phyloP scores from a whole-genome alignment of 1,140 invertebrate genomes.

The Macrosteles quadrilineatus region DNA sequence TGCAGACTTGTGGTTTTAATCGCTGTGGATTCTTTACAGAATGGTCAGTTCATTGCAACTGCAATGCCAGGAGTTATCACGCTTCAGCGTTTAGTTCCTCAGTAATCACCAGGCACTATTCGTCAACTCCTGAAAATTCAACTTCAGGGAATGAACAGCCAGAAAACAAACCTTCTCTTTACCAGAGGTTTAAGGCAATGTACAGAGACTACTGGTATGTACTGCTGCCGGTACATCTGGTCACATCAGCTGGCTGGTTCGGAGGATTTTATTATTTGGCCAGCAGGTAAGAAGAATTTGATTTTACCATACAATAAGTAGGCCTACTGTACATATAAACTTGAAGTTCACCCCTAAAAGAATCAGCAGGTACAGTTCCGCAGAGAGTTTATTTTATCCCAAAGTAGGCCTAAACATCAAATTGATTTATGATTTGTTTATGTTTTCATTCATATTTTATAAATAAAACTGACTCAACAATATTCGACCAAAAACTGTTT shows the following conservation, averaged over 20 bases:
- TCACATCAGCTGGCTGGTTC: conserved; percentile 85
- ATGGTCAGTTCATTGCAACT: too few species aligned
- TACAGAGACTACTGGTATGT: conserved; percentile 95
- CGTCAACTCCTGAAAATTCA: background rate
- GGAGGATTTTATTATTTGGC: conserved; percentile 81
- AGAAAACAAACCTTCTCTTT: conserved; percentile 60
- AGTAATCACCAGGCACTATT: too few species aligned
- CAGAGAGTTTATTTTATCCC: too few species aligned
- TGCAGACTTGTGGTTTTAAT: too few species aligned
- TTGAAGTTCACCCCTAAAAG: conserved; percentile 15
- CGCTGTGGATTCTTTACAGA: too few species aligned
- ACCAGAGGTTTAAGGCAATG: conserved; percentile 87
- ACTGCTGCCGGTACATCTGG: conserved; percentile 83
- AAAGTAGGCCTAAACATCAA: too few species aligned
- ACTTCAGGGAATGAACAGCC: background rate
- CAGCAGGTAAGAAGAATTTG: conserved; percentile 76
- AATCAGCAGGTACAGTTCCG: background rate
- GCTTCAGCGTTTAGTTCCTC: too few species aligned
- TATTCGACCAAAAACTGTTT: too few species aligned
- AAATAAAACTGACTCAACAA: too few species aligned
- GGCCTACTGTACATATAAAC: background rate
- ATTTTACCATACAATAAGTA: background rate
- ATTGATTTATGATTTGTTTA: too few species aligned
- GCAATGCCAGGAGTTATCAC: too few species aligned
- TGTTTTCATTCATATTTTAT: too few species aligned